These are phyloP conservation scores for Willisornis vidua DNA, from an alignment of 2,113 vertebrate species.

Conservation along the genomic window DNA sequence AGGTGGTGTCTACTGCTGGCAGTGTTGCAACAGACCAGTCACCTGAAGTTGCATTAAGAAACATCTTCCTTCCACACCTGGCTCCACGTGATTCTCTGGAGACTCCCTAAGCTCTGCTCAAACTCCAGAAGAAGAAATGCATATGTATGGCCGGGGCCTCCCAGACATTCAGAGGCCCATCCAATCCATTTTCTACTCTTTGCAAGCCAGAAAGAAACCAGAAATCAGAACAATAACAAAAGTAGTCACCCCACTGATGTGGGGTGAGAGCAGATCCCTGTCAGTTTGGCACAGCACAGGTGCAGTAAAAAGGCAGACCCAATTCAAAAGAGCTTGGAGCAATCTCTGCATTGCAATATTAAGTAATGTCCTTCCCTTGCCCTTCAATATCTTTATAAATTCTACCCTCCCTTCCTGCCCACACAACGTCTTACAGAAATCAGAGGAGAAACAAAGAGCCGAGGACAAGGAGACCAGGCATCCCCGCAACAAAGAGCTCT, in stretches of 20 bases:
- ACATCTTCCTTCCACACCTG: background rate
- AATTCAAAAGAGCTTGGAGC: background rate
- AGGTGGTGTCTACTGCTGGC: background rate
- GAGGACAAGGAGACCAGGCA: background rate
- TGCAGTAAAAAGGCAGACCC: background rate
- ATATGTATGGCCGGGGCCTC: background rate
- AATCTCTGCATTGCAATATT: background rate
- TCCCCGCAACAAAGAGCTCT: constrained; percentile 8
- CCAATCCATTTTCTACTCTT: background rate
- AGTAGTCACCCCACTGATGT: background rate
- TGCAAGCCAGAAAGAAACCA: background rate
- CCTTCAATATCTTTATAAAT: constrained; percentile 50
- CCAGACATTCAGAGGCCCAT: background rate
- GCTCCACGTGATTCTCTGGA: background rate
- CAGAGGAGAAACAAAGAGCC: constrained; percentile 14
- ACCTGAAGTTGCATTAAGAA: background rate
- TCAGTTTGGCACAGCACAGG: background rate
- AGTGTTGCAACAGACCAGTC: background rate
- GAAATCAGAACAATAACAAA: background rate
- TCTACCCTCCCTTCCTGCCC: background rate
- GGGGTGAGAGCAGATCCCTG: background rate
- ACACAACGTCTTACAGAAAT: background rate
- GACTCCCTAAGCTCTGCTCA: background rate
- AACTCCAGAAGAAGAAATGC: background rate
- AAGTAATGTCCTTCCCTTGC: constrained; percentile 10